Base-by-base conservation (phyloP, 1,140 invertebrate species). In the Tribolium madens region DNA sequence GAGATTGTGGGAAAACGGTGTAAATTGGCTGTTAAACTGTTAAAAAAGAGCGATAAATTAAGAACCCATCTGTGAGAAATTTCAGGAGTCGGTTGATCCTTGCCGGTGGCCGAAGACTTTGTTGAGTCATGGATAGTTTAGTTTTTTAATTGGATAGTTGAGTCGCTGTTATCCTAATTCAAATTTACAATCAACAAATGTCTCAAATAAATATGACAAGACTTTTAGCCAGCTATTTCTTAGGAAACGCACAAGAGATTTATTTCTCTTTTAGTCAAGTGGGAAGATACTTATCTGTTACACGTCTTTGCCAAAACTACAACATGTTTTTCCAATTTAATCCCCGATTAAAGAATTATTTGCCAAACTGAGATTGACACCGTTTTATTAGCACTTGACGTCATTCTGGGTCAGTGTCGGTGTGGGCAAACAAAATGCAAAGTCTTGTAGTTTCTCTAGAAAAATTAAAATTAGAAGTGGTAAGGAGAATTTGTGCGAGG, bases 311-410 rank as follows among this genome's bases (percentile, higher is more conserved):
- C 57, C 12, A 64, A 64, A 64, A 15, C 36, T 42, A 42, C 14
- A 64, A 64, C 57, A 64, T 33, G 57, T 64, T 33, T 64, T 64
- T 64, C 57, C 57, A 64, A 64, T 64, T 64, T 64, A 33, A 64
- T 21, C 13, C 52, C 10, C 13, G n/a, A 21, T 64, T 18, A 26
- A 64, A 12, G 14, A 33, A 64, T 64, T 64, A 64, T 64, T 64
- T 33, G 26, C 57, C 57, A 64, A 64, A 64, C 6, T 64, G 26
- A n/a, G 57, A 36, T 3, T 33, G 57, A 33, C 57, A 64, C 57
- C 21, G 26, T 64, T 64, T 64, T 26, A 64, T 64, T 64, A 64
- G 1, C 5, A 64, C 12, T 33, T 64, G 21, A 33, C 15, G 48
- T 21, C 53, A 31, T 31, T 60, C 17, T 60, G n/a, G 53, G 53